Percentiles rank a stretch among this genome's conserved stretches.
phyloP scores from a whole-genome alignment of 1,140 invertebrate genomes.

The Parasteatoda tepidariorum region DNA sequence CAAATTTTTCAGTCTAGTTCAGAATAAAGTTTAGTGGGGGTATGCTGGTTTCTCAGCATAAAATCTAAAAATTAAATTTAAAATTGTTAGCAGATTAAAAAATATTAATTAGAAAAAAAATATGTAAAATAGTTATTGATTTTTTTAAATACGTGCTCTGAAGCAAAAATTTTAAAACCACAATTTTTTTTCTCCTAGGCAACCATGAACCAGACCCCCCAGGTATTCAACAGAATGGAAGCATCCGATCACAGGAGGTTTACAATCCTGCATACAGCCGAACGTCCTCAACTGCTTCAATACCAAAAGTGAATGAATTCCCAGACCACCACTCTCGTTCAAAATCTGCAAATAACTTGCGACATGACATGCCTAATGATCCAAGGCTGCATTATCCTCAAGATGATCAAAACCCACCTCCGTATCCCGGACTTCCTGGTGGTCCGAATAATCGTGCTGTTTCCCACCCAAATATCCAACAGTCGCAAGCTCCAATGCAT shows the following conservation, averaged over 20 bases:
- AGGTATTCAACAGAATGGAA: conserved; percentile 13
- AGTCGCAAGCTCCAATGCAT: conserved; percentile 60
- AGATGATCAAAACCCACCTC: conserved; percentile 60
- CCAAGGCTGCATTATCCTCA: conserved; percentile 53
- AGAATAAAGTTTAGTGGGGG: too few species aligned
- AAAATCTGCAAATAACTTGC: conserved; percentile 50
- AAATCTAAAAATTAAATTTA: too few species aligned
- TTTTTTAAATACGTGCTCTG: too few species aligned
- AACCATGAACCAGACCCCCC: conserved; percentile 32
- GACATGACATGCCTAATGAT: conserved; percentile 37
- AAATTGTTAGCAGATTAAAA: too few species aligned
- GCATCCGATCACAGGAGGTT: conserved; percentile 72
- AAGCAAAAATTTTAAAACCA: too few species aligned
- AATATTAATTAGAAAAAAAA: too few species aligned
- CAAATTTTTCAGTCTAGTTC: too few species aligned
- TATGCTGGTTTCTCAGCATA: too few species aligned
- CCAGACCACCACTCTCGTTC: conserved; percentile 27
- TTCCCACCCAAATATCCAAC: conserved; percentile 62
- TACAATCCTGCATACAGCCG: conserved; percentile 78
- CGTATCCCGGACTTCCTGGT: conserved; percentile 42
- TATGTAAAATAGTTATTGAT: too few species aligned
- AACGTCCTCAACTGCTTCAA: conserved; percentile 74
- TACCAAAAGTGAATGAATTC: conserved; percentile 56
- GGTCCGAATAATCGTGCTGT: conserved; percentile 11
- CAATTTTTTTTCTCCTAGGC: conserved; percentile 22